These are phyloP conservation scores for Melanotaenia maccullochi DNA, from an alignment of 2,797 vertebrate species.

Conservation along the genomic window DNA sequence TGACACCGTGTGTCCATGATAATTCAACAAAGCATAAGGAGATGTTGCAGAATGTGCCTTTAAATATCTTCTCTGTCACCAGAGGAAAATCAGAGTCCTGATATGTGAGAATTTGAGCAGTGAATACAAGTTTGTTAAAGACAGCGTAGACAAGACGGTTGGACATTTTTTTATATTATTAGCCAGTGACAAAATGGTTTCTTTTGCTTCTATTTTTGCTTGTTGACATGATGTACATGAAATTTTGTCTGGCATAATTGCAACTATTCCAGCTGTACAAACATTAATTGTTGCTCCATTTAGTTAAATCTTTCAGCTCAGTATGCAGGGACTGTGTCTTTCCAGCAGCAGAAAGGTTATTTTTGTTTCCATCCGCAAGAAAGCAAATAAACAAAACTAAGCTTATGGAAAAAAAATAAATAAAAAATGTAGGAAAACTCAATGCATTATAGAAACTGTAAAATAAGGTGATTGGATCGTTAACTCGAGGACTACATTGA, in stretches of 20 bases:
- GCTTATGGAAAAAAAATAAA: no score
- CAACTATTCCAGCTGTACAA: constrained; percentile 4
- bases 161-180: background rate
- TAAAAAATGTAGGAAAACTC: background rate
- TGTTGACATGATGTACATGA: background rate
- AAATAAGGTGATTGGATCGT: constrained; percentile 1
- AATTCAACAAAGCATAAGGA: constrained; percentile 52
- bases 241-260: background rate
- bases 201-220: constrained; percentile 31
- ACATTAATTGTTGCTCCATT: background rate
- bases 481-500: constrained; percentile 37
- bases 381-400: background rate
- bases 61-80: constrained; percentile 65
- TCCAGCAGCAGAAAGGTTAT: background rate
- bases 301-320: background rate
- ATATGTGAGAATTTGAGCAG: constrained; percentile 43
- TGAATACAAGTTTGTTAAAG: background rate
- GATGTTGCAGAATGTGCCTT: constrained; percentile 78
- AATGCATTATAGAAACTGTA: background rate
- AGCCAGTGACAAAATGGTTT: constrained; percentile 5
- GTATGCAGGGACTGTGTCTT: background rate
- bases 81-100: constrained; percentile 20
- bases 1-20: constrained; percentile 24
- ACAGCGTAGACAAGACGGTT: background rate
- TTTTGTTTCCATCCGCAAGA: background rate